A percentile compares a stretch with the other conserved stretches of the same genome.
Evolutionary conservation across 2,113 vertebrate species (phyloP).

Genomic region (Ctenodactylus gundi): DNA sequence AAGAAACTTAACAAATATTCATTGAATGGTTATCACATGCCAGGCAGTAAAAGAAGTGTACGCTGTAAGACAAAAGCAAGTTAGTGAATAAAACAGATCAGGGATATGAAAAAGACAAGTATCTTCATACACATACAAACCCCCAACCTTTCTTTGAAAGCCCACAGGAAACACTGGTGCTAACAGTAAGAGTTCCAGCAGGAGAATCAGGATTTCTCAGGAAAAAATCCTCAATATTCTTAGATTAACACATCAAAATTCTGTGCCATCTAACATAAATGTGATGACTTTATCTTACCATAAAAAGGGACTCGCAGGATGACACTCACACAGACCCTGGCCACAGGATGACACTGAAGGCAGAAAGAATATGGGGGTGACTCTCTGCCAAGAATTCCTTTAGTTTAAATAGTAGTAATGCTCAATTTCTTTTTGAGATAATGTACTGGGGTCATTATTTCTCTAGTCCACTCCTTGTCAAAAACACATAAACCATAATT

Average conservation of each 20-base stretch:
- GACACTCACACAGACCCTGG: background rate
- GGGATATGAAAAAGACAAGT: background rate
- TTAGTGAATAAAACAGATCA: background rate
- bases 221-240: background rate
- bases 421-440: background rate
- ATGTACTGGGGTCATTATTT: background rate
- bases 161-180: background rate
- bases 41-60: background rate
- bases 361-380: background rate
- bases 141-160: background rate
- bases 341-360: background rate
- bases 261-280: background rate
- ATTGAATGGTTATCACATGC: background rate
- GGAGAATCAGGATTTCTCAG: background rate
- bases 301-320: background rate
- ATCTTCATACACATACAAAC: background rate
- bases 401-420: background rate
- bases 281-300: background rate
- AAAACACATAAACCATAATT: background rate
- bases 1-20: constrained; percentile 13
- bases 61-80: background rate
- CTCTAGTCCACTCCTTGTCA: background rate
- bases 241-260: background rate
- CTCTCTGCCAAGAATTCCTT: background rate
- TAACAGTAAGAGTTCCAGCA: background rate